Base-by-base conservation (phyloP, 2,888 invertebrate species). In the Sarcophaga carnaria region DNA sequence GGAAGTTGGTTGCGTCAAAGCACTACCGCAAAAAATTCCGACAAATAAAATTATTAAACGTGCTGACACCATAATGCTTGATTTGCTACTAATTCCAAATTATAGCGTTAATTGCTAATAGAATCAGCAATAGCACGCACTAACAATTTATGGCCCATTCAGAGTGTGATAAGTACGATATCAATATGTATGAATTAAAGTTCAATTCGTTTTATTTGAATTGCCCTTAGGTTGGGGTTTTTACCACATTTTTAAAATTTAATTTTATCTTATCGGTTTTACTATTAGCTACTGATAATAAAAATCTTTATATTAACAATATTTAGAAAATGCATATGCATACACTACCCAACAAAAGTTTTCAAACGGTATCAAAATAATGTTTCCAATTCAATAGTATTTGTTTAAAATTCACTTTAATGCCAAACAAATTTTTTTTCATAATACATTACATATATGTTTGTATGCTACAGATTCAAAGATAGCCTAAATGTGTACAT, bases 31-130 rank as follows among this genome's bases (percentile, higher is more conserved):
- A 14, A 74, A 78, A 37, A 79, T n/a, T 12, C 69, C 76, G 45
- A 77, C 69, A 72, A 72, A 3, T 11, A 64, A 70, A 59, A 64
- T 6, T 59, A 54, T 22, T 45, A 82, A 75, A 70, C 86, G 85
- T 88, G 78, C 76, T 64, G 77, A 69, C 59, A 59, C 84, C 88
- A 88, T 88, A 77, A 67, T 78, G 83, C 62, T 71, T 76, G 49
- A 49, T 8, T 67, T 47, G 22, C 11, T 17, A 49, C 70, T 71
- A 45, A 77, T 49, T 22, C 37, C 2, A 67, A 74, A 77, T 67
- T 54, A 54, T 14, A 54, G 4, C 1, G 0, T 54, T 67, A 0
- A 67, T 8, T 77, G 17, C 17, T 11, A 54, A 54, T 66, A 17
- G 37, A 59, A 3, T 37, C 37, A 37, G 25, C 59, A 54, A 54